Evolutionary conservation across 2,797 vertebrate species (phyloP), one percentile per base, ranked within the genome.

Genomic region (Cynopterus sphinx): DNA sequence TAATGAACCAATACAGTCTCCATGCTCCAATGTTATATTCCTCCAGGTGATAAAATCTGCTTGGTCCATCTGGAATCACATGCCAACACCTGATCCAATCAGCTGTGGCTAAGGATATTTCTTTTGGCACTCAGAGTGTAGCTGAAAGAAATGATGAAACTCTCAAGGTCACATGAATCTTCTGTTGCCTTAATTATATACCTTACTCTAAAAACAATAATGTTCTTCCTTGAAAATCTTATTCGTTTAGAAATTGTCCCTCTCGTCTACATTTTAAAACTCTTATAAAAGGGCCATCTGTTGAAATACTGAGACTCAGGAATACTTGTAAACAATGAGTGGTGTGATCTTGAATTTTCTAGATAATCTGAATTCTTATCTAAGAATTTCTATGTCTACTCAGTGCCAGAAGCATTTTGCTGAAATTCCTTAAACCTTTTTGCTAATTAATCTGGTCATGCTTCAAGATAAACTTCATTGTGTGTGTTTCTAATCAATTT

Each of bases 181-280:
- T 84, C 71, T 79, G 67, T 55, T 74, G 31, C 3, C 41, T 81
- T 75, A 22, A 67, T 55, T 74, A 78, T 75, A 33, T 89, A 93
- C 49, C 84, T 95, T 84, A 67, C 21, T 71, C 39, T 41, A 79
- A 78, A 87, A 88, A 24, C 24, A 87, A 41, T 57, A 74, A 36
- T 46, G 7, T 51, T 57, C 43, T 96, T 84, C 71, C 31, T 74
- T 75, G 21, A 89, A 91, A 84, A 43, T 3, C 4, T 84, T 68
- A 59, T 68, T 84, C 39, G 46, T 59, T 87, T 59, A 86, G 75
- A 51, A 94, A 79, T 26, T 75, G 26, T 59, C 41, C 41, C 57
- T 90, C n/a, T 70, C 78, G 86, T n/a, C 61, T 95, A 85, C 46
- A 68, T 91, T 82, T 57, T 91, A 36, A 92, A 87, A 90, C 15